Evolutionary conservation across 2,888 invertebrate genomes (phyloP).

Genomic region (Pachliopta kotzebuea): DNA sequence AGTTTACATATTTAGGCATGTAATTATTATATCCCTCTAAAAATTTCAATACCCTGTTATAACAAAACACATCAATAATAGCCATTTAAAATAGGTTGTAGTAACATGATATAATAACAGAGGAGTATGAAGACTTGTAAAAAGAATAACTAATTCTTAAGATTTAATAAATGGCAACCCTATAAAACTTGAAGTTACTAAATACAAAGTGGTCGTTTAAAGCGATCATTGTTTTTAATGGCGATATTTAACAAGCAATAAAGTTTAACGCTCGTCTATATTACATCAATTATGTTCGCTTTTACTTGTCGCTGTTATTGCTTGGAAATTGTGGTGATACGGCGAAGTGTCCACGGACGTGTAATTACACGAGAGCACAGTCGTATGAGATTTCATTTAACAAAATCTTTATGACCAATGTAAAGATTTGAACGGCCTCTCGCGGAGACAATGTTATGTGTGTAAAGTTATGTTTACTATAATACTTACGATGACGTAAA

Average conservation of each 20-base stretch:
- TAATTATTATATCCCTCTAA: too few relatives aligned
- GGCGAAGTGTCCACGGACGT: background rate
- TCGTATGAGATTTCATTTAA: constrained; percentile 9
- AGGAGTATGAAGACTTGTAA: background rate
- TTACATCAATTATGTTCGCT: constrained; percentile 23
- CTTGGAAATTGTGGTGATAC: constrained; percentile 20
- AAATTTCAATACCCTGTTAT: too few relatives aligned
- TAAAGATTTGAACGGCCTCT: constrained; percentile 10
- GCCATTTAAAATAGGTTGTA: too few relatives aligned
- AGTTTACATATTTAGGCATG: too few relatives aligned
- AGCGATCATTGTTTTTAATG: constrained; percentile 28
- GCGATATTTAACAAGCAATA: constrained; percentile 32
- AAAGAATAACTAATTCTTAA: background rate
- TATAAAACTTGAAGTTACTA: constrained; percentile 10
- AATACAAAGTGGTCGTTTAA: constrained; percentile 20
- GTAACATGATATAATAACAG: background rate
- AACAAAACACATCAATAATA: too few relatives aligned
- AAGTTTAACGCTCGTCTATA: constrained; percentile 23
- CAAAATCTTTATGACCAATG: constrained; percentile 7
- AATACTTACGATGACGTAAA: background rate
- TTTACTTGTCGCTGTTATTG: constrained; percentile 25
- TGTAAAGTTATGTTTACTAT: constrained; percentile 24
- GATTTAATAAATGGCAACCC: constrained; percentile 3
- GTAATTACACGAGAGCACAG: constrained; percentile 9
- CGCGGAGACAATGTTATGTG: constrained; percentile 28